These are phyloP conservation scores for Drosophila willistoni DNA, from an alignment of 1,140 invertebrate species.

Conservation along the genomic window DNA sequence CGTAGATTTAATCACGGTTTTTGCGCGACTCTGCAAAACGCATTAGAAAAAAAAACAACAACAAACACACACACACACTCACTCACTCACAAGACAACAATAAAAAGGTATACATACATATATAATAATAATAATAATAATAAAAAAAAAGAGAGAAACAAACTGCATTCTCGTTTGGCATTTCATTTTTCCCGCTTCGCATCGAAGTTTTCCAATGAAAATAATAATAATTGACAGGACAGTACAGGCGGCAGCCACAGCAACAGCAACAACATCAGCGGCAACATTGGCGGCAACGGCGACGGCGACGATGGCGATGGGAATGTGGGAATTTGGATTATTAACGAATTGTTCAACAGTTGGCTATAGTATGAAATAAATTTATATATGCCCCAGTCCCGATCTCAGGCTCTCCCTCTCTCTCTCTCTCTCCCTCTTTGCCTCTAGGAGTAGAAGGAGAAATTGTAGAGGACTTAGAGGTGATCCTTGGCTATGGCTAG, in stretches of 20 bases:
- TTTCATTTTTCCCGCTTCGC: conserved; percentile 72
- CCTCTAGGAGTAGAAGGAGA: conserved; percentile 41
- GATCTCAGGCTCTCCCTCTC: not conserved
- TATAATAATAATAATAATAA: not conserved
- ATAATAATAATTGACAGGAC: conserved; percentile 79
- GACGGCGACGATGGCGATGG: conserved; percentile 46
- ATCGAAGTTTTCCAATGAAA: conserved; percentile 77
- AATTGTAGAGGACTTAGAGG: not conserved
- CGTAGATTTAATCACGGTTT: conserved; percentile 75
- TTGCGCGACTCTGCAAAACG: conserved; percentile 65
- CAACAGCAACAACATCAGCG: conserved; percentile 25
- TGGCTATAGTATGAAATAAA: conserved; percentile 14
- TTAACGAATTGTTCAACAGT: conserved; percentile 73
- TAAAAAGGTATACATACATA: conserved; percentile 19
- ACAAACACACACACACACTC: not conserved
- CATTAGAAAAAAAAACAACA: conserved; percentile 63
- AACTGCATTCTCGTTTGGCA: conserved; percentile 48
- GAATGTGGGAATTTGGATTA: conserved; percentile 81
- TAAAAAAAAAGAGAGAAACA: conserved; percentile 28
- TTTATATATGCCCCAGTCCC: conserved; percentile 18
- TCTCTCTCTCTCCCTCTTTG: not conserved
- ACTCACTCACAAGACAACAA: conserved; percentile 21
- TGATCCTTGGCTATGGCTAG: conserved; percentile 33
- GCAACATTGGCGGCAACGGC: conserved; percentile 32
- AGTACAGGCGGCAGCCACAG: conserved; percentile 26